A percentile compares a stretch with the other conserved stretches of the same genome.
Evolutionary conservation across 2,113 vertebrate genomes (phyloP).

Genomic region (Hippocampus mohnikei): DNA sequence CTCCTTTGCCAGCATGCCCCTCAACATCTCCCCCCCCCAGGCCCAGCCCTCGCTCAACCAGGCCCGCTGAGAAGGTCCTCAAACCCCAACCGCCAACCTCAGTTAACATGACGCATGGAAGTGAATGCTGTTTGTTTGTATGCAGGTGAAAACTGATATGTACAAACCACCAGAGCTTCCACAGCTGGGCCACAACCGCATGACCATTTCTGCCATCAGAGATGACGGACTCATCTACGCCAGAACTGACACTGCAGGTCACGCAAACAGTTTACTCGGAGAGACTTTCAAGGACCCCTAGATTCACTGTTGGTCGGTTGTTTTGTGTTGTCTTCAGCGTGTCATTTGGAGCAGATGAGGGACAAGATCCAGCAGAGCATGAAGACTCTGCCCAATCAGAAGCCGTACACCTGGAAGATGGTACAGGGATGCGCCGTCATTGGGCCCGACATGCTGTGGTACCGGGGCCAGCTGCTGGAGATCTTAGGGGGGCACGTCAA

Average conservation of each 20-base stretch:
- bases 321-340: slow-evolving; percentile 61
- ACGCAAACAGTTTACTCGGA: background rate
- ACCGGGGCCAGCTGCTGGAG: slow-evolving; percentile 81
- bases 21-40: background rate
- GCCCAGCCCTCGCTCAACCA: slow-evolving; percentile 26
- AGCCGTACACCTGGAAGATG: slow-evolving; percentile 83
- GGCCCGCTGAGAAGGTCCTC: slow-evolving; percentile 54
- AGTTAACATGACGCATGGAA: background rate
- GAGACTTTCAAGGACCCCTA: background rate
- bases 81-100: background rate
- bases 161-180: slow-evolving; percentile 81
- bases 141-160: slow-evolving; percentile 50
- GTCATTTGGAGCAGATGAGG: slow-evolving; percentile 71
- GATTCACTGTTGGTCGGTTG: background rate
- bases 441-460: slow-evolving; percentile 85
- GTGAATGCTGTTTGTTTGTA: background rate
- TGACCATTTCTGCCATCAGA: slow-evolving; percentile 76
- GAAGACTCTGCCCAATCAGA: slow-evolving; percentile 77
- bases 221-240: slow-evolving; percentile 82
- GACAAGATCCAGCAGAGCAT: slow-evolving; percentile 78
- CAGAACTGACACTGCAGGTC: slow-evolving; percentile 72
- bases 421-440: slow-evolving; percentile 84
- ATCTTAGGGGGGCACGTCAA: slow-evolving; percentile 70
- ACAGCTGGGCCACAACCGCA: slow-evolving; percentile 57
- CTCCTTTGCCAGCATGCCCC: background rate